These are phyloP conservation scores for Halichondria panicea DNA, from an alignment of 37 sponge, comb jelly and placozoan species.

Conservation along the genomic window DNA sequence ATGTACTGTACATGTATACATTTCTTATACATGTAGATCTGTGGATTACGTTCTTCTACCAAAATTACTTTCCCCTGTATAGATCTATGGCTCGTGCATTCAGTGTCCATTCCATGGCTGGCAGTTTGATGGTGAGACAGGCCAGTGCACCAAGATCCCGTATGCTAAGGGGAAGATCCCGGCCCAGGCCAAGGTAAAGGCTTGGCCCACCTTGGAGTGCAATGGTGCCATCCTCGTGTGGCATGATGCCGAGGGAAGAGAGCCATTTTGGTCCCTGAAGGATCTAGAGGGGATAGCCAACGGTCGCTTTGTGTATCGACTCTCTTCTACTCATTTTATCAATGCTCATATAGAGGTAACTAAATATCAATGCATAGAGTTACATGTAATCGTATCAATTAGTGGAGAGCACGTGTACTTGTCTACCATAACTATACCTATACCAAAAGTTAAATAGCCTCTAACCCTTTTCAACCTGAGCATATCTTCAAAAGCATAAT, in stretches of 20 bases:
- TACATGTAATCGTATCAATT: no score
- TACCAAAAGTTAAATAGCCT: no score
- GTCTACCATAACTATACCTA: no score
- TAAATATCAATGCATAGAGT: neutral
- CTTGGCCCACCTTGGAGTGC: slow-evolving; percentile 30
- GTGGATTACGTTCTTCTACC: no score
- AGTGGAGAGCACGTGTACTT: no score
- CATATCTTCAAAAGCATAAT: no score
- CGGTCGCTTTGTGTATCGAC: no score
- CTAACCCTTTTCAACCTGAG: no score
- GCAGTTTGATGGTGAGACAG: slow-evolving; percentile 47
- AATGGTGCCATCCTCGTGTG: slow-evolving; percentile 44
- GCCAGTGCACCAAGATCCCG: no score
- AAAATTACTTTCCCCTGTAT: no score
- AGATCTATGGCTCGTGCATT: slow-evolving; percentile 42
- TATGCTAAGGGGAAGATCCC: slow-evolving; percentile 39
- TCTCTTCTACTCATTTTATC: neutral
- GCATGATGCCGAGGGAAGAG: slow-evolving; percentile 57
- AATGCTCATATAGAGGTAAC: neutral
- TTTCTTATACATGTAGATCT: no score
- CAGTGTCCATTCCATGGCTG: slow-evolving; percentile 70
- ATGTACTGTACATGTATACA: no score
- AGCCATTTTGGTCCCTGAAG: slow-evolving; percentile 32
- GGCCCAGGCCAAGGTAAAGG: slow-evolving; percentile 34
- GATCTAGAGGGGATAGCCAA: slow-evolving; percentile 41